Evolutionary conservation across 2,888 invertebrate genomes (phyloP).

Genomic region (Iphiclides podalirius): DNA sequence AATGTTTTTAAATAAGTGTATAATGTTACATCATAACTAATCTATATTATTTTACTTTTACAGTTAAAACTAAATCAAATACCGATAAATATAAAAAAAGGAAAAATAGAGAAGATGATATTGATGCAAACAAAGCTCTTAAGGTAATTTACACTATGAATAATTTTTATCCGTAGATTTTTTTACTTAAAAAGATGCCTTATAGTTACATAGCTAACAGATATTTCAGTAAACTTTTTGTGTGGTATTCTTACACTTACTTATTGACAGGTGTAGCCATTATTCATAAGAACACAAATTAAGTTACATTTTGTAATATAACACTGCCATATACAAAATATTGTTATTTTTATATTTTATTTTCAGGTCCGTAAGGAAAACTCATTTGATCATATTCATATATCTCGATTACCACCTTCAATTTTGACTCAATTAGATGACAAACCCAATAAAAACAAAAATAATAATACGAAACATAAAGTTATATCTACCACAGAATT

Average conservation of each 20-base stretch:
- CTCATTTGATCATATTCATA: slow-evolving; percentile 47
- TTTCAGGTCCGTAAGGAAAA: slow-evolving; percentile 51
- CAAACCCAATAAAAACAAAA: slow-evolving; percentile 38
- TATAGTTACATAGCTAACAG: too few relatives aligned
- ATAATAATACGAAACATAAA: slow-evolving; percentile 36
- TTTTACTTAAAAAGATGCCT: too few relatives aligned
- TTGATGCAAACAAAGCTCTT: slow-evolving; percentile 31
- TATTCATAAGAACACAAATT: too few relatives aligned
- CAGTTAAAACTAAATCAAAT: slow-evolving; percentile 4
- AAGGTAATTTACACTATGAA: slow-evolving; percentile 52
- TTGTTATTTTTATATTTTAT: slow-evolving; percentile 13
- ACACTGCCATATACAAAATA: neutral
- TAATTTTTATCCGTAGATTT: slow-evolving; percentile 15
- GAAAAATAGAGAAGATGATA: slow-evolving; percentile 55
- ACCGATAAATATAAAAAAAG: slow-evolving; percentile 49
- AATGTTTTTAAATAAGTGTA: neutral
- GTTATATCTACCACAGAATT: slow-evolving; percentile 59
- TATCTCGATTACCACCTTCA: slow-evolving; percentile 54
- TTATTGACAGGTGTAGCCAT: too few relatives aligned
- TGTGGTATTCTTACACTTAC: too few relatives aligned
- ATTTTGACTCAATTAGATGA: slow-evolving; percentile 55
- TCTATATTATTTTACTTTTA: neutral
- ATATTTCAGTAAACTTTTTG: neutral
- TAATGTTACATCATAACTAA: too few relatives aligned
- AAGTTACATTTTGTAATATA: too few relatives aligned